Evolutionary conservation across 1,140 invertebrate species (phyloP).

Genomic region (Ladona fulva): DNA sequence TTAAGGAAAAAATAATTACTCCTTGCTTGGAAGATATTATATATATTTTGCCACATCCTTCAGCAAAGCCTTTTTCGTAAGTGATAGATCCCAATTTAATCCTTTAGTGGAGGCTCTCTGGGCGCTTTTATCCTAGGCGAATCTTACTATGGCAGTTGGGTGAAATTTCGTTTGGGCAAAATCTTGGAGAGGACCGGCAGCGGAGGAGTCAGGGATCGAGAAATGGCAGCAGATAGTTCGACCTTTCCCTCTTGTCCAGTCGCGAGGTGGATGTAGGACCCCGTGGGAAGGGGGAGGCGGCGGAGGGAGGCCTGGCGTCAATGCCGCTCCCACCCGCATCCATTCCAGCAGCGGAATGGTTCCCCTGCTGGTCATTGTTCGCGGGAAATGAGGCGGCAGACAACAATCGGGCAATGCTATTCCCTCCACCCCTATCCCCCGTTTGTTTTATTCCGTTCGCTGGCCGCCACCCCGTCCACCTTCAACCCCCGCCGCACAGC

Average conservation of each 20-base stretch:
- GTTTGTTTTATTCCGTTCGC: background rate
- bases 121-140: too few species aligned
- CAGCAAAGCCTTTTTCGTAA: too few species aligned
- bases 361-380: background rate
- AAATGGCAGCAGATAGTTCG: background rate
- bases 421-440: background rate
- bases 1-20: too few species aligned
- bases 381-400: slow-evolving; percentile 1
- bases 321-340: background rate
- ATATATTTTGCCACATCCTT: too few species aligned
- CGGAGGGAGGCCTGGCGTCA: background rate
- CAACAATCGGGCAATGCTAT: background rate
- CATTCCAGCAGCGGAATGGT: background rate
- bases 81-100: too few species aligned
- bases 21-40: too few species aligned
- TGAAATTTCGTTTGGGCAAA: too few species aligned
- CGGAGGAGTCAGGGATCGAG: background rate
- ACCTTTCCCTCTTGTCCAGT: too few species aligned
- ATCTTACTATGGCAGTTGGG: too few species aligned
- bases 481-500: background rate
- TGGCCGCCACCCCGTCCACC: background rate
- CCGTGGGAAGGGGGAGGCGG: background rate
- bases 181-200: background rate
- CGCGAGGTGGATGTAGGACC: too few species aligned
- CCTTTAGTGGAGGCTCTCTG: too few species aligned